These are phyloP conservation scores for Pluvianellus socialis DNA, from an alignment of 2,113 vertebrate species.

Conservation along the genomic window DNA sequence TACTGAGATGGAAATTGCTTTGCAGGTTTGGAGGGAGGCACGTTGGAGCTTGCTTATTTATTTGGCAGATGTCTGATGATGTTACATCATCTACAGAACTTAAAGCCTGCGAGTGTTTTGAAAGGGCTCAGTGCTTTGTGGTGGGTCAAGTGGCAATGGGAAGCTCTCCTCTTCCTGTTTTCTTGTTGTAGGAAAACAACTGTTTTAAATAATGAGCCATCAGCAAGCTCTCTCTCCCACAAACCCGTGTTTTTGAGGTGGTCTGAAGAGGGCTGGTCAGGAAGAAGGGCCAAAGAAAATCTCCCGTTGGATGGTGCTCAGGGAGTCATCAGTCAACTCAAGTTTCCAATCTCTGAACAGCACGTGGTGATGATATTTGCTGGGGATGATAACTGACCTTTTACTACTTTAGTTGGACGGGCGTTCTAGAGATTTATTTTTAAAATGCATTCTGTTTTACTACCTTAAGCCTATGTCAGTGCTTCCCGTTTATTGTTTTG, in stretches of 20 bases:
- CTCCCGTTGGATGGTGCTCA: neutral
- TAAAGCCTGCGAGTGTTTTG: neutral
- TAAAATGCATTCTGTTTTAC: neutral
- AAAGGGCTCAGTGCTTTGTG: neutral
- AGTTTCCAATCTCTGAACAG: neutral
- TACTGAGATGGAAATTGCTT: neutral
- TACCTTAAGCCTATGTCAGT: neutral
- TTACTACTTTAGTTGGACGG: neutral
- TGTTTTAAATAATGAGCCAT: neutral
- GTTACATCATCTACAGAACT: slow-evolving; percentile 1
- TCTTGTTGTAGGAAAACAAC: neutral
- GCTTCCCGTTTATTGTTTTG: neutral
- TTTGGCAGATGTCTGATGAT: slow-evolving; percentile 18
- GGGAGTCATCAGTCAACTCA: neutral
- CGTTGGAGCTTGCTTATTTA: neutral
- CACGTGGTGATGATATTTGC: neutral
- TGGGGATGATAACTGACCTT: neutral
- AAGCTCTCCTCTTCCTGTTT: neutral
- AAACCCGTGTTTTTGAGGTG: neutral
- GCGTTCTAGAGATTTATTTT: neutral
- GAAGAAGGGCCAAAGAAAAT: neutral
- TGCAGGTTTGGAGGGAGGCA: neutral
- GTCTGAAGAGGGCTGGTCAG: neutral
- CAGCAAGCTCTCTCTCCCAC: neutral
- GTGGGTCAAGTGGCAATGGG: neutral